These are phyloP conservation scores for Sipha flava DNA, from an alignment of 1,140 invertebrate genomes.

Conservation along the genomic window DNA sequence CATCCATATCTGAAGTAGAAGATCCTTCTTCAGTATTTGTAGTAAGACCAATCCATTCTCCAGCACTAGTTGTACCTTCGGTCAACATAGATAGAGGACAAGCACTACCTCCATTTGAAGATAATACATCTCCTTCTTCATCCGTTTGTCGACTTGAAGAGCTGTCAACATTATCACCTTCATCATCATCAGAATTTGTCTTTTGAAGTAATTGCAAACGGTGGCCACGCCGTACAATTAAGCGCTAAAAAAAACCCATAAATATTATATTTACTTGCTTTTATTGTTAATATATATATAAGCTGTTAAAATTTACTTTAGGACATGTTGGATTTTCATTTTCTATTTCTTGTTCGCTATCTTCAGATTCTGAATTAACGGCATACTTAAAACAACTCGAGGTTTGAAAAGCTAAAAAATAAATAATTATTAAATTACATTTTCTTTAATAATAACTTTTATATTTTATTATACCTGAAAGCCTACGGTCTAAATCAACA, in stretches of 20 bases:
- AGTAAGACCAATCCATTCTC: conserved; percentile 73
- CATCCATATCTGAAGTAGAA: conserved; percentile 64
- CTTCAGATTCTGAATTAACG: conserved; percentile 14
- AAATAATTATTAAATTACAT: not conserved
- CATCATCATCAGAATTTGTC: conserved; percentile 13
- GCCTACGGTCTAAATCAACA: conserved; percentile 11
- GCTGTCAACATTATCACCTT: conserved; percentile 24
- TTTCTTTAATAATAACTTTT: not conserved
- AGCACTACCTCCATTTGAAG: conserved; percentile 44
- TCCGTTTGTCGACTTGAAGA: conserved; percentile 46
- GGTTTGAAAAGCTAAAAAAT: not conserved
- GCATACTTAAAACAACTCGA: not conserved
- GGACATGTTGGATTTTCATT: not conserved
- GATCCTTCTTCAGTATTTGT: conserved; percentile 80
- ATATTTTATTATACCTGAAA: conserved; percentile 2
- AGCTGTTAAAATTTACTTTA: not conserved
- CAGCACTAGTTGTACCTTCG: conserved; percentile 57
- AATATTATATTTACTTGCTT: not conserved
- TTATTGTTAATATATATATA: not conserved
- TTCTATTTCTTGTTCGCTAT: conserved; percentile 23
- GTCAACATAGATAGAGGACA: conserved; percentile 42
- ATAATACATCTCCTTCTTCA: conserved; percentile 50
- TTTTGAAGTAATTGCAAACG: conserved; percentile 8
- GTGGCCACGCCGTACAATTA: not conserved
- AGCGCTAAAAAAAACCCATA: not conserved